Evolutionary conservation across 2,797 vertebrate genomes (phyloP).

Genomic region (Danio kyathit): DNA sequence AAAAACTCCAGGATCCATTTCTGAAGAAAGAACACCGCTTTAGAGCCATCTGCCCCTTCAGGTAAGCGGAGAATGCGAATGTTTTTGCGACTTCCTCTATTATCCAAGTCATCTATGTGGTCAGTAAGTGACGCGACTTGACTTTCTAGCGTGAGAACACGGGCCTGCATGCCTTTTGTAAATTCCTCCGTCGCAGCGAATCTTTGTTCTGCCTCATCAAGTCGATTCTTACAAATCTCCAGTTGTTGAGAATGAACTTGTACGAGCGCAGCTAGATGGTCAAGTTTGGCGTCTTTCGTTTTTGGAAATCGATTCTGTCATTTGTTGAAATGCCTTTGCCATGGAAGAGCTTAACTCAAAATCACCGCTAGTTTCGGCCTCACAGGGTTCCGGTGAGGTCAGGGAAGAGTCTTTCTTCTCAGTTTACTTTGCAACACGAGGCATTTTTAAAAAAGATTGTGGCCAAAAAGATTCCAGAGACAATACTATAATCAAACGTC

Average conservation of each 20-base stretch:
- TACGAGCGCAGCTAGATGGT: background rate
- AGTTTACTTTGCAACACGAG: too few relatives aligned
- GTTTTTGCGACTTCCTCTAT: background rate
- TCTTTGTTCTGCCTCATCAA: background rate
- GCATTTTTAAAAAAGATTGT: too few relatives aligned
- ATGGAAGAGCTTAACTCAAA: too few relatives aligned
- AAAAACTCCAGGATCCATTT: background rate
- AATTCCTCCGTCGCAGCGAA: too few relatives aligned
- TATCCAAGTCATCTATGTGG: background rate
- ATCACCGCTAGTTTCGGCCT: too few relatives aligned
- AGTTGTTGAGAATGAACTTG: background rate
- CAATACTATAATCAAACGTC: too few relatives aligned
- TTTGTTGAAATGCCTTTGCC: constrained; percentile 6
- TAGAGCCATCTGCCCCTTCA: background rate
- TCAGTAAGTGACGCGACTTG: background rate
- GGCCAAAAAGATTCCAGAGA: too few relatives aligned
- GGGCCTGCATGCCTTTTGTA: background rate
- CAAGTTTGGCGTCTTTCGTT: background rate
- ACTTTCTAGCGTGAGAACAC: background rate
- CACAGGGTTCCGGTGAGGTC: too few relatives aligned
- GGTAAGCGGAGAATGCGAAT: background rate
- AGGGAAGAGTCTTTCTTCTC: too few relatives aligned
- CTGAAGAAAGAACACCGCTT: background rate
- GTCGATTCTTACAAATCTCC: background rate
- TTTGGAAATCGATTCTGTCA: background rate